phyloP scores from a whole-genome alignment of 1,140 invertebrate species.

The Drosophila mauritiana region DNA sequence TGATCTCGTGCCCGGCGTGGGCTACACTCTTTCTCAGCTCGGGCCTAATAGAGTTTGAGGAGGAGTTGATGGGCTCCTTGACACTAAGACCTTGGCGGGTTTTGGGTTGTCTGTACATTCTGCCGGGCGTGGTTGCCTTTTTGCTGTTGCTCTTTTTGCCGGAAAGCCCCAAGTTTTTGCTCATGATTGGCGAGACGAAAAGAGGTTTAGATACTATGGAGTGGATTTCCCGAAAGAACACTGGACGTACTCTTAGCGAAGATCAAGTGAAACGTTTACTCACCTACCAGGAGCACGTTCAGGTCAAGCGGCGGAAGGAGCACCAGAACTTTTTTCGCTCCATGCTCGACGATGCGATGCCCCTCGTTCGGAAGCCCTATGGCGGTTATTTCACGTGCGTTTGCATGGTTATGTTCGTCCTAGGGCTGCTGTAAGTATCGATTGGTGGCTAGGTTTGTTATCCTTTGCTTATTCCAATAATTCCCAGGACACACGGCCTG shows the following conservation, averaged over 20 bases:
- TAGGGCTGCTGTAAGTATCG: slow-evolving; percentile 53
- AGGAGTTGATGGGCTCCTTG: slow-evolving; percentile 8
- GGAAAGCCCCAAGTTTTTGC: slow-evolving; percentile 63
- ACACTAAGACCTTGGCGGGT: slow-evolving; percentile 52
- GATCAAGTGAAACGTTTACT: slow-evolving; percentile 45
- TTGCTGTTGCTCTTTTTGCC: slow-evolving; percentile 55
- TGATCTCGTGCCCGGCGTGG: slow-evolving; percentile 53
- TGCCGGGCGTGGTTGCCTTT: slow-evolving; percentile 55
- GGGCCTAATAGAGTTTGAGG: slow-evolving; percentile 48
- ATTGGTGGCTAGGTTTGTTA: too few species aligned
- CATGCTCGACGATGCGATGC: slow-evolving; percentile 61
- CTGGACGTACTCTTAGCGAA: slow-evolving; percentile 27
- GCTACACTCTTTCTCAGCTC: slow-evolving; percentile 28
- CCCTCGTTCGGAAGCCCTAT: slow-evolving; percentile 58
- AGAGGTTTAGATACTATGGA: slow-evolving; percentile 47
- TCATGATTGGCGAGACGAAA: slow-evolving; percentile 53
- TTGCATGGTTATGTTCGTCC: slow-evolving; percentile 62
- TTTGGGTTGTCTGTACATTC: slow-evolving; percentile 40
- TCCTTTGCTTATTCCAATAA: background rate
- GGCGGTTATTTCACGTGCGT: slow-evolving; percentile 39
- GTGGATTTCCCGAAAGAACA: slow-evolving; percentile 54
- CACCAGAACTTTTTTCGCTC: slow-evolving; percentile 22
- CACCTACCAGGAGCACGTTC: slow-evolving; percentile 18
- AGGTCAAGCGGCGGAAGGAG: slow-evolving; percentile 6
- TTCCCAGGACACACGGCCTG: slow-evolving; percentile 48